These are phyloP conservation scores for Capromys pilorides DNA, from an alignment of 2,797 vertebrate species.

Conservation along the genomic window DNA sequence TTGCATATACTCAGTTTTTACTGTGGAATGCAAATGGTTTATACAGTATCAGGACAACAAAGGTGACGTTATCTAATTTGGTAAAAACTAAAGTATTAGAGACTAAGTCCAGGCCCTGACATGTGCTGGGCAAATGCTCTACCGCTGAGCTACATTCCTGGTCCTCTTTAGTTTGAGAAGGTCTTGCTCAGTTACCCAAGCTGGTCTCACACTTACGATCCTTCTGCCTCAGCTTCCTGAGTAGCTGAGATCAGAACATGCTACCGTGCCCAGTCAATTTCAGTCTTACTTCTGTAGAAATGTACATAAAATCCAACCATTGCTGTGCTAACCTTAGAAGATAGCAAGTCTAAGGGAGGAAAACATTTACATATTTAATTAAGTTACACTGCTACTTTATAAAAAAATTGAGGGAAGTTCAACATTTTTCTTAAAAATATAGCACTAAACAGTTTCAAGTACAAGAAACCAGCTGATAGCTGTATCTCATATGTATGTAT, in stretches of 20 bases:
- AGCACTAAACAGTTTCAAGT: constrained; percentile 39
- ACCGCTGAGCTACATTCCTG: background rate
- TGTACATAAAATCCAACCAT: constrained; percentile 22
- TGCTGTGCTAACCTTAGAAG: background rate
- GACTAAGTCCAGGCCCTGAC: background rate
- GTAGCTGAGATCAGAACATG: background rate
- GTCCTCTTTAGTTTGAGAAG: background rate
- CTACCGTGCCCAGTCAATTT: background rate
- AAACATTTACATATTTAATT: constrained; percentile 52
- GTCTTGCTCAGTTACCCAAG: background rate
- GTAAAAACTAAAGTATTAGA: background rate
- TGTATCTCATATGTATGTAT: background rate
- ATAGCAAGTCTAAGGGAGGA: constrained; percentile 16
- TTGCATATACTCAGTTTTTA: constrained; percentile 39
- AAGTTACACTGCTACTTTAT: constrained; percentile 36
- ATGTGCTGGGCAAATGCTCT: background rate
- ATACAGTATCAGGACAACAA: background rate
- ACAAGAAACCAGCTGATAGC: background rate
- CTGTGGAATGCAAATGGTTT: constrained; percentile 29
- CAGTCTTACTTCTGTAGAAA: constrained; percentile 13
- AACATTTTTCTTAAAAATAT: constrained; percentile 52
- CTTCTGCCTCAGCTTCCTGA: background rate
- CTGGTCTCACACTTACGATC: background rate
- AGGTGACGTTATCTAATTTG: background rate
- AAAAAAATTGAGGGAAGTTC: constrained; percentile 11